Evolutionary conservation across 1,140 invertebrate species (phyloP), one percentile per base, ranked within the genome.

Genomic region (Eurosta solidaginis): DNA sequence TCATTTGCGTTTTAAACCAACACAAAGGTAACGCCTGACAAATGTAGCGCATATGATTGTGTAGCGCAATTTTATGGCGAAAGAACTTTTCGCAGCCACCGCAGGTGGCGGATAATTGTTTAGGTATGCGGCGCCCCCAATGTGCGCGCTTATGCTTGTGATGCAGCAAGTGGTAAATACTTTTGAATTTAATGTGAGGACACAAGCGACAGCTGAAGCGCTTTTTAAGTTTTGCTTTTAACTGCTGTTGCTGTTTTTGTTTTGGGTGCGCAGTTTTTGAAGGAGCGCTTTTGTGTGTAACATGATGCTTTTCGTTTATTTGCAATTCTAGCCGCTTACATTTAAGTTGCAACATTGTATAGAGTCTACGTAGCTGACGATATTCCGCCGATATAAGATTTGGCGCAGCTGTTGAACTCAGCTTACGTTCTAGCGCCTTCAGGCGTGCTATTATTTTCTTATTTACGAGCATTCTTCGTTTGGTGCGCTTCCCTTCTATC

Each of bases 21-120:
- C 82, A 79, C 52, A 85, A 45, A 10, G 84, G 81, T 40, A 86
- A n/a, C 29, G 79, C 82, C 47, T 83, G 84, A 17, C 84, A 85
- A 74, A 85, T 86, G 81, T 84, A 85, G 5, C 79, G 80, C 81
- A 84, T 83, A 47, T 85, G 84, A 76, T 85, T 85, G 3, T 79
- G 81, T 25, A 85, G 78, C 0, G 77, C 83, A 10, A 85, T 47
- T 1, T 83, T 81, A 0, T 81, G 79, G 27, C 73, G 77, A 40
- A 85, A 85, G 4, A 82, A 49, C 14, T 81, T 83, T 36, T 63
- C 27, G 33, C 84, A 85, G 73, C 84, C 83, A 33, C 74, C 75
- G 68, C 84, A 85, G 25, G 79, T 82, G 2, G 76, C 76, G 20
- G 79, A 25, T 36, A 85, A 84, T 4, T 17, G 76, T 29, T 74